A percentile compares a stretch with the other conserved stretches of the same genome.
phyloP scores from a whole-genome alignment of 2,888 invertebrate genomes.

The Chloroclystis v-ata region DNA sequence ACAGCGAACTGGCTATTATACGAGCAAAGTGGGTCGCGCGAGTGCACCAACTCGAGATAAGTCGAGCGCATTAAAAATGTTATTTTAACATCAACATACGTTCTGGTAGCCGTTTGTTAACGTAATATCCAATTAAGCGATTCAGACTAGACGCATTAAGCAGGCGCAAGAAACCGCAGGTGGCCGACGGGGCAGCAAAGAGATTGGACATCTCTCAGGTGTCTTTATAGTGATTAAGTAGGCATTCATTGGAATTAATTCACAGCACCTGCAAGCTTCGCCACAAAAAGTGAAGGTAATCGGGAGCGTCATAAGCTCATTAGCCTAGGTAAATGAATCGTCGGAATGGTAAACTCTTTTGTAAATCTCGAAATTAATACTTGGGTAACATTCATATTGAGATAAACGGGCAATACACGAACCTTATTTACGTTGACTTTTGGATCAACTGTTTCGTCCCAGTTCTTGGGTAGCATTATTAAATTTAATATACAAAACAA shows the following conservation, averaged over 20 bases:
- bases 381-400: too few species aligned
- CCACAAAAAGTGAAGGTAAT: constrained; percentile 13
- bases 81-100: constrained; percentile 21
- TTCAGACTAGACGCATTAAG: constrained; percentile 18
- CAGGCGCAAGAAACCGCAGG: constrained; percentile 18
- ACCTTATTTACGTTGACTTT: too few species aligned
- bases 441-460: too few species aligned
- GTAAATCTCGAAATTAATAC: constrained; percentile 21
- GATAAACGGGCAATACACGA: too few species aligned
- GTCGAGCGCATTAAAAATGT: constrained; percentile 27
- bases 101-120: constrained; percentile 17
- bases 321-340: constrained; percentile 10
- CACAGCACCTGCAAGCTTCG: constrained; percentile 17
- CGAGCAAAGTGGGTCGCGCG: constrained; percentile 55
- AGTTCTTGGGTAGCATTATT: too few species aligned
- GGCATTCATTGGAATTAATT: constrained; percentile 20
- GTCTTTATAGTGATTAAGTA: constrained; percentile 20
- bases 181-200: constrained; percentile 24
- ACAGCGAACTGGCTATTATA: constrained; percentile 27
- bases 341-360: constrained; percentile 13
- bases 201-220: constrained; percentile 25
- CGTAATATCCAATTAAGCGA: constrained; percentile 19
- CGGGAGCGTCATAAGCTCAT: constrained; percentile 11
- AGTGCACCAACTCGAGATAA: constrained; percentile 50
- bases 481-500: too few species aligned